These are phyloP conservation scores for Lamellibrachia satsuma DNA, from an alignment of 2,888 invertebrate species.

Conservation along the genomic window DNA sequence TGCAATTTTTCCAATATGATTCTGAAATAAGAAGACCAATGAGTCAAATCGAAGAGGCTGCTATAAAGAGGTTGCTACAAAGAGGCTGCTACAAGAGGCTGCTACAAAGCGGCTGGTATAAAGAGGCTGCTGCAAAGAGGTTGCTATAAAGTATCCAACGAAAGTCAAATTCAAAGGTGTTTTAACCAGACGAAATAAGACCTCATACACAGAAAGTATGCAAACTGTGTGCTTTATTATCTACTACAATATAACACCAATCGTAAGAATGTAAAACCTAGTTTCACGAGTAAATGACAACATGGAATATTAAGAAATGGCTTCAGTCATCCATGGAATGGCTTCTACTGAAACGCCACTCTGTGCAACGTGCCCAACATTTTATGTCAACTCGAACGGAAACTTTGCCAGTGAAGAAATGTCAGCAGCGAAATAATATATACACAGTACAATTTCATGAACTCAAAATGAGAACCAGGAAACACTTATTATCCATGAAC, in stretches of 20 bases:
- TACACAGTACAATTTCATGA: not conserved
- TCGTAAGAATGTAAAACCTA: conserved; percentile 11
- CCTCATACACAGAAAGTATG: not conserved
- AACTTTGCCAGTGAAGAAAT: not conserved
- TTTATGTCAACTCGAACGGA: not conserved
- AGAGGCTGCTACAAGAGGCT: no score
- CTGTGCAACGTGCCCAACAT: not conserved
- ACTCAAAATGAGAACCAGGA: not conserved
- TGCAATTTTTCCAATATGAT: no score
- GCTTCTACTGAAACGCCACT: not conserved
- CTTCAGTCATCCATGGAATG: not conserved
- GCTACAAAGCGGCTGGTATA: no score
- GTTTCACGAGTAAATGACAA: conserved; percentile 8
- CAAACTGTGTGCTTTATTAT: conserved; percentile 17
- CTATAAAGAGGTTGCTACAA: no score
- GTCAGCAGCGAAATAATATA: not conserved
- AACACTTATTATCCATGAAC: not conserved
- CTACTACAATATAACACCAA: conserved; percentile 17
- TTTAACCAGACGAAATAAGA: not conserved
- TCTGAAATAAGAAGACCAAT: no score
- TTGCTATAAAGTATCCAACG: not conserved
- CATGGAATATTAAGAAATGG: not conserved
- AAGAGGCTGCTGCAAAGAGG: no score
- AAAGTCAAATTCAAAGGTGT: not conserved
- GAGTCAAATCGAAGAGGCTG: no score